phyloP scores from a whole-genome alignment of 2,113 vertebrate species.

The Cephalopholis sonnerati region DNA sequence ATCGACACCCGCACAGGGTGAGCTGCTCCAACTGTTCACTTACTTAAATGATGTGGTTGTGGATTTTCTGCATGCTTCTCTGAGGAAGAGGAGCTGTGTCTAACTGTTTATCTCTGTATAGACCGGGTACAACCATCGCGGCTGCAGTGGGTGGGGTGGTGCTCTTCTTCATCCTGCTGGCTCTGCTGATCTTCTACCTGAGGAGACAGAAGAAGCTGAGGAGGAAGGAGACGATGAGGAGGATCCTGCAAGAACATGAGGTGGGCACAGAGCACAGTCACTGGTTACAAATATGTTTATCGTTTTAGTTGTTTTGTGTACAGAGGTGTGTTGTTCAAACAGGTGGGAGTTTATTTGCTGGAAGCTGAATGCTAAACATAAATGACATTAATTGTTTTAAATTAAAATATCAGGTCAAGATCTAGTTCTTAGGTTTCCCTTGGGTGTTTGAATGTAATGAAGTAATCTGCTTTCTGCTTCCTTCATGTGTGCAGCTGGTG shows the following conservation, averaged over 20 bases:
- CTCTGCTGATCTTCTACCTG: slow-evolving; percentile 87
- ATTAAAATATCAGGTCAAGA: too few relatives aligned
- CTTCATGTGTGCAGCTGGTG: slow-evolving; percentile 87
- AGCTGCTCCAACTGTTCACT: slow-evolving; percentile 20
- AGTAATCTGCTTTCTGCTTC: not conserved
- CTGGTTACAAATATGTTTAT: not conserved
- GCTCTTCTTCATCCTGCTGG: slow-evolving; percentile 88
- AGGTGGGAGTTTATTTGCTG: not conserved
- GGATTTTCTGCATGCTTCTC: not conserved
- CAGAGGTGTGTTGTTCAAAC: not conserved
- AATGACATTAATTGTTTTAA: not conserved
- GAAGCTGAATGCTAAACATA: not conserved
- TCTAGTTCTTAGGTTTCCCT: not conserved
- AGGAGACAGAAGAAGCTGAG: slow-evolving; percentile 90
- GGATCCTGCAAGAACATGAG: slow-evolving; percentile 94
- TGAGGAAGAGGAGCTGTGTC: not conserved
- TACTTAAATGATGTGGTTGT: not conserved
- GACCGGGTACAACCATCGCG: slow-evolving; percentile 91
- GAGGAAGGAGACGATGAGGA: slow-evolving; percentile 90
- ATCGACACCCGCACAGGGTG: slow-evolving; percentile 92
- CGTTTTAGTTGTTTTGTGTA: not conserved
- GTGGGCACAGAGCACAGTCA: slow-evolving; percentile 65
- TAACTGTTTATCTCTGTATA: slow-evolving; percentile 58
- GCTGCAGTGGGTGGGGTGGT: slow-evolving; percentile 90
- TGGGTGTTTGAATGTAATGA: not conserved